phyloP scores from a whole-genome alignment of 2,888 invertebrate genomes.

The Harpalus rufipes region DNA sequence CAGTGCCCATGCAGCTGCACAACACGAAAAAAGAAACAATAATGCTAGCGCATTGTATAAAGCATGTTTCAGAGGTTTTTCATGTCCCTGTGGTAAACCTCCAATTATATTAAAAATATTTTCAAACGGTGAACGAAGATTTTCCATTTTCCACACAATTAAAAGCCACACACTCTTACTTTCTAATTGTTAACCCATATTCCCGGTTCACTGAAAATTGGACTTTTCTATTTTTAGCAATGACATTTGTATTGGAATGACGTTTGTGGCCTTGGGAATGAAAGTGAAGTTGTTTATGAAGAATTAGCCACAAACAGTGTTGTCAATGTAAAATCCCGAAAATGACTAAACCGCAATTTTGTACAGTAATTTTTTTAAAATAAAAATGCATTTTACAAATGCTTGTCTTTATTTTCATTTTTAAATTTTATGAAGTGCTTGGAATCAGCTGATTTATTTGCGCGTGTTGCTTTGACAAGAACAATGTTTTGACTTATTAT shows the following conservation, averaged over 20 bases:
- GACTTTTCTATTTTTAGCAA: constrained; percentile 59
- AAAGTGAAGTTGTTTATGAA: constrained; percentile 48
- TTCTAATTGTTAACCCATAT: constrained; percentile 56
- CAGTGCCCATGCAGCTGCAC: constrained; percentile 86
- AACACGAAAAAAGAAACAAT: constrained; percentile 84
- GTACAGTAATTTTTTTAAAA: too few species aligned
- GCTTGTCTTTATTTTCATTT: too few species aligned
- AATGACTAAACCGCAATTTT: too few species aligned
- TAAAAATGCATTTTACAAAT: too few species aligned
- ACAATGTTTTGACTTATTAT: too few species aligned
- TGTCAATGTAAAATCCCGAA: too few species aligned
- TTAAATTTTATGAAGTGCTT: too few species aligned
- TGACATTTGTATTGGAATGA: constrained; percentile 63
- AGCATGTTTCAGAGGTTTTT: constrained; percentile 95
- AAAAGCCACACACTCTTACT: constrained; percentile 52
- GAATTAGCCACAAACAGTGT: constrained; percentile 2
- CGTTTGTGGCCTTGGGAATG: constrained; percentile 59
- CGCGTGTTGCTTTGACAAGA: too few species aligned
- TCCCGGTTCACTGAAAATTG: constrained; percentile 32
- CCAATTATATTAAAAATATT: constrained; percentile 85
- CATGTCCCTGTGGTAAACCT: constrained; percentile 86
- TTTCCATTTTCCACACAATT: constrained; percentile 72
- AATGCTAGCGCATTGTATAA: constrained; percentile 93
- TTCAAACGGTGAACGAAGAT: constrained; percentile 81
- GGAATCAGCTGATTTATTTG: too few species aligned